phyloP scores from a whole-genome alignment of 2,888 invertebrate genomes.

The Teleiodes luculella region DNA sequence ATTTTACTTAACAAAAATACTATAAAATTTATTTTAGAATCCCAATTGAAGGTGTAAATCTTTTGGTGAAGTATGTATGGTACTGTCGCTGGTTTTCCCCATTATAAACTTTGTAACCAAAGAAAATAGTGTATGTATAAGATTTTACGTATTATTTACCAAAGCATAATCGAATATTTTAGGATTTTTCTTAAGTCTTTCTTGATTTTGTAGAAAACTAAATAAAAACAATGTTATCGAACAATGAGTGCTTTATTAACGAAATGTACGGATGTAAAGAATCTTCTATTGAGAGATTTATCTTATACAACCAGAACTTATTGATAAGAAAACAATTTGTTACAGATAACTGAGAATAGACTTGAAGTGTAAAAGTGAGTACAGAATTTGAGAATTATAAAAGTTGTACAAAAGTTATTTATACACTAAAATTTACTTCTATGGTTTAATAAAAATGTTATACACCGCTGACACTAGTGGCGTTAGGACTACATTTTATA shows the following conservation, averaged over 20 bases:
- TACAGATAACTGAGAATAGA: slow-evolving; percentile 12
- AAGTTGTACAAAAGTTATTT: slow-evolving; percentile 25
- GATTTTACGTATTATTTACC: too few relatives aligned
- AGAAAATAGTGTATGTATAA: too few relatives aligned
- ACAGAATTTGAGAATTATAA: slow-evolving; percentile 33
- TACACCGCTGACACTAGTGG: background rate
- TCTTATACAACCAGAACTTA: slow-evolving; percentile 61
- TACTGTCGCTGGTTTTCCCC: too few relatives aligned
- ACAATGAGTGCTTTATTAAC: slow-evolving; percentile 79
- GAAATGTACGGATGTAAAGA: slow-evolving; percentile 72
- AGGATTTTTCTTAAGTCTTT: too few relatives aligned
- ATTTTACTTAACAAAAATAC: too few relatives aligned
- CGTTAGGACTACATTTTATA: background rate
- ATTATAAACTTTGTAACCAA: too few relatives aligned
- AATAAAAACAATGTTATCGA: slow-evolving; percentile 39
- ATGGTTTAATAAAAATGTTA: background rate
- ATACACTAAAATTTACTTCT: background rate
- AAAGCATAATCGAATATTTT: too few relatives aligned
- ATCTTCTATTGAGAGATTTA: slow-evolving; percentile 65
- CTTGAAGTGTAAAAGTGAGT: slow-evolving; percentile 44
- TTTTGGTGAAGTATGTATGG: too few relatives aligned
- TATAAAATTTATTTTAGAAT: too few relatives aligned
- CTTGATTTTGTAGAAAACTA: background rate
- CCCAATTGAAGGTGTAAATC: too few relatives aligned
- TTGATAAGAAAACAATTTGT: slow-evolving; percentile 5